These are phyloP conservation scores for Carcharodon carcharias DNA, from an alignment of 2,797 vertebrate species.

Conservation along the genomic window DNA sequence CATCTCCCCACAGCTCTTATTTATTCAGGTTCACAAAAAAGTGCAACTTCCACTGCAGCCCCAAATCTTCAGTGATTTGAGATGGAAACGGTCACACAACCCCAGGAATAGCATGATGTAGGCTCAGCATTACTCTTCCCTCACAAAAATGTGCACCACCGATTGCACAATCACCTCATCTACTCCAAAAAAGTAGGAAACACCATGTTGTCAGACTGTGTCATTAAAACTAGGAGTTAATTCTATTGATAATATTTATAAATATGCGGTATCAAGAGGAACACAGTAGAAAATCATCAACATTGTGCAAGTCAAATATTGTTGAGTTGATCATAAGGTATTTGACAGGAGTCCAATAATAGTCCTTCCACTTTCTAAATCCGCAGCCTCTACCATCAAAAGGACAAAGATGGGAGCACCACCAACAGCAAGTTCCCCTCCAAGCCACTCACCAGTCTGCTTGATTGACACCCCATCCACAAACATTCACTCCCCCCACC, in stretches of 20 bases:
- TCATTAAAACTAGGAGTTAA: background rate
- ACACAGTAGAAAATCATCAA: background rate
- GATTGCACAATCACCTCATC: background rate
- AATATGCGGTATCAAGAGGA: background rate
- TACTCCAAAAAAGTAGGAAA: background rate
- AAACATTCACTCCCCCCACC: too few species aligned
- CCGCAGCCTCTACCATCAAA: too few species aligned
- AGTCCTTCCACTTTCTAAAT: too few species aligned
- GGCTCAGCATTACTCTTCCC: too few species aligned
- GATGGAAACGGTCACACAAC: too few species aligned
- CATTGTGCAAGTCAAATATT: background rate
- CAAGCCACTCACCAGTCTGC: too few species aligned
- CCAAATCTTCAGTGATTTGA: background rate
- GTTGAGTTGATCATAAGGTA: background rate
- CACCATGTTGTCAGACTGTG: background rate
- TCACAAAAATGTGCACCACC: background rate
- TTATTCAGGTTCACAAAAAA: background rate
- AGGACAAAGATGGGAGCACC: too few species aligned
- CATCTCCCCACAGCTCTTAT: background rate
- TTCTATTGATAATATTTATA: background rate
- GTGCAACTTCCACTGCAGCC: background rate
- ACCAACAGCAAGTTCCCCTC: too few species aligned
- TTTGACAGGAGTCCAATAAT: too few species aligned
- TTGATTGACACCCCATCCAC: too few species aligned
- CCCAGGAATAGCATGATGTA: background rate